These are phyloP conservation scores for Heliconius cydno DNA, from an alignment of 2,888 invertebrate species.

Conservation along the genomic window DNA sequence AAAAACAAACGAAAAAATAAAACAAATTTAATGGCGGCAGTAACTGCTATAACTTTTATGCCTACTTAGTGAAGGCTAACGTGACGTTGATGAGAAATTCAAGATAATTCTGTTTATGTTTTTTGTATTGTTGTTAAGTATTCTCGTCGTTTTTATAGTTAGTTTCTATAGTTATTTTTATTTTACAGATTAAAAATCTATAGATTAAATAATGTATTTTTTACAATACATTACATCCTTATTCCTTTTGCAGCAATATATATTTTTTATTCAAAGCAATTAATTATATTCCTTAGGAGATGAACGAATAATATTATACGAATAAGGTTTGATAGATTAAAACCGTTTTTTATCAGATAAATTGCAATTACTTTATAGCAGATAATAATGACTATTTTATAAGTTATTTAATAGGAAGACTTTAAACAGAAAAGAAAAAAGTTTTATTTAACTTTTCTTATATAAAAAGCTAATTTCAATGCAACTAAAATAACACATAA, in stretches of 20 bases:
- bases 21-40: background rate
- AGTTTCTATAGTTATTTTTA: background rate
- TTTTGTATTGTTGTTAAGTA: background rate
- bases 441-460: background rate
- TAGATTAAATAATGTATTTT: background rate
- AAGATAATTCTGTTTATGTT: constrained; percentile 7
- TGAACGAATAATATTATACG: background rate
- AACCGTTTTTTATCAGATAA: background rate
- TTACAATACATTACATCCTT: background rate
- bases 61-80: background rate
- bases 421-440: background rate
- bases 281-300: background rate
- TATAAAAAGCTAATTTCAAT: background rate
- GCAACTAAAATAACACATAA: background rate
- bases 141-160: no score
- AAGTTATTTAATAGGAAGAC: background rate
- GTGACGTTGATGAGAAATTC: constrained; percentile 1
- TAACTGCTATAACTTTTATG: background rate
- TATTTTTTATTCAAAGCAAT: background rate
- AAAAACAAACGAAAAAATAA: background rate
- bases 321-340: background rate
- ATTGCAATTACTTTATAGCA: background rate
- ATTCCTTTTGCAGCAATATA: background rate
- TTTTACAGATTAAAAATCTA: background rate
- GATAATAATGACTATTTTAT: background rate